Base-by-base conservation (phyloP, 2,888 invertebrate species). In the Hypselothyrea guttata region DNA sequence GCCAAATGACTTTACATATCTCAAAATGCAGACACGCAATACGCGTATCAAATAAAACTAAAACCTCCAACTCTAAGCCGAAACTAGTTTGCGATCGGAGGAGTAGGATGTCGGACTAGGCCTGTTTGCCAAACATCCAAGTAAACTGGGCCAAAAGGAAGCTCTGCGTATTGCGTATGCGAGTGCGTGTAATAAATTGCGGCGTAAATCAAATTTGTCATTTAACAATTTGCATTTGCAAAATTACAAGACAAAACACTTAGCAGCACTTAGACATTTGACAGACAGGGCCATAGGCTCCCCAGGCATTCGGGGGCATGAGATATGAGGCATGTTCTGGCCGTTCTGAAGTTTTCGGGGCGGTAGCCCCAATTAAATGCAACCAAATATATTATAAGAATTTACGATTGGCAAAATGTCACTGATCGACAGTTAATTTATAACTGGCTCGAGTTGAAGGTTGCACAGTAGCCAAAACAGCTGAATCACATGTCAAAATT, bases 211-310 rank as follows among this genome's bases (percentile, higher is more conserved):
- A 73, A 59, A 76, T 79, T 76, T 83, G 77, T 83, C 77, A 83
- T 72, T 60, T 61, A 63, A 65, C 66, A 74, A 72, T 79, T 75
- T 79, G 76, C 77, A 83, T 77, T 77, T 67, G 76, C n/a, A 57
- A 72, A 72, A 72, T 79, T 70, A 83, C 77, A 78, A 72, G 77
- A 78, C 81, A 78, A 78, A 78, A 83, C 77, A 78, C 77, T 78
- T 83, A 78, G 62, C 73, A 59, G 71, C 82, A 67, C 53, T 71
- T 73, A 60, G 22, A 44, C 45, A 22, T 22, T 22, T 22, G 51
- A 47, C 37, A 64, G 73, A 72, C 68, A 65, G 56, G 77, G 65
- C 51, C 59, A 65, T 60, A 53, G 48, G 61, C 58, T 53, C 56
- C 45, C 13, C 40, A 22, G 22, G 22, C 22, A 22, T n/a, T n/a